Evolutionary conservation across 2,113 vertebrate species (phyloP).

Genomic region (Vulpes vulpes): DNA sequence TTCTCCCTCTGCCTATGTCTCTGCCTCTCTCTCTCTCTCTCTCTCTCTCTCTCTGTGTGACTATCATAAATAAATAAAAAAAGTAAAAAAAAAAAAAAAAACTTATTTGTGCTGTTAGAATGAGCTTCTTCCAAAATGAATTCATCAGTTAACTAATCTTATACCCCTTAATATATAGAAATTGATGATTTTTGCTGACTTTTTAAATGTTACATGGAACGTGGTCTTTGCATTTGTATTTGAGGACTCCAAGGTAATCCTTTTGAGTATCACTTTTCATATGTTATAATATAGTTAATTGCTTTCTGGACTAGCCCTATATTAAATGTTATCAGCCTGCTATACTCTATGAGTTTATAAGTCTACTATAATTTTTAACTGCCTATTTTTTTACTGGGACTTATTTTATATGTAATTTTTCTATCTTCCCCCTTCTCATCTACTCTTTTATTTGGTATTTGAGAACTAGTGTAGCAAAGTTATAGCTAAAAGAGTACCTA

Average conservation of each 20-base stretch:
- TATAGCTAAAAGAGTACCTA: constrained; percentile 47
- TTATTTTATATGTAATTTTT: constrained; percentile 45
- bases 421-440: neutral
- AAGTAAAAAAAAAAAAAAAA: no score
- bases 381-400: neutral
- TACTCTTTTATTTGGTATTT: constrained; percentile 39
- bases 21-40: no score
- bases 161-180: constrained; percentile 51
- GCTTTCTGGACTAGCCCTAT: constrained; percentile 12
- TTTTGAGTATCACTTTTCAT: constrained; percentile 57
- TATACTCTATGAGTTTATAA: constrained; percentile 13
- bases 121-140: constrained; percentile 50
- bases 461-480: constrained; percentile 57
- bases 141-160: constrained; percentile 39
- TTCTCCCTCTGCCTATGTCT: no score
- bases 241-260: constrained; percentile 41
- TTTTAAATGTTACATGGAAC: constrained; percentile 44
- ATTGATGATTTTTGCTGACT: constrained; percentile 58
- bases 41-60: no score
- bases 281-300: constrained; percentile 32
- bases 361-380: constrained; percentile 36
- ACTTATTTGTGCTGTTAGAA: constrained; percentile 8
- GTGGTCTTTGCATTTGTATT: constrained; percentile 61
- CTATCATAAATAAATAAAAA: no score
- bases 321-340: neutral